A percentile compares a stretch with the other conserved stretches of the same genome.
Conservation (phyloP, 2,113 vertebrate genomes). For the Nannospalax galili region DNA sequence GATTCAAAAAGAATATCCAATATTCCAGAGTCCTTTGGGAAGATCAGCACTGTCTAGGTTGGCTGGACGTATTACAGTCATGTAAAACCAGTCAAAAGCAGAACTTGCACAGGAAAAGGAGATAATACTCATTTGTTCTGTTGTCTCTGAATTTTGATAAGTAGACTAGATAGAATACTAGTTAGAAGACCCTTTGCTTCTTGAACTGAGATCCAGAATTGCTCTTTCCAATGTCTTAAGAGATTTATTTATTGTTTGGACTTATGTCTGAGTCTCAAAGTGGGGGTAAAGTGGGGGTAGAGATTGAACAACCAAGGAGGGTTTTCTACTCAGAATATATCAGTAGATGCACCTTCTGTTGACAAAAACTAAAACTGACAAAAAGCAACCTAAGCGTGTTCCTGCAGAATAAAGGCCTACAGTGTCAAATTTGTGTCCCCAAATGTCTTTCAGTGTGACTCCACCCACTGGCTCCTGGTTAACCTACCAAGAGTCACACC, state of each 20-base stretch:
- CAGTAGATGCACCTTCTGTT: background rate
- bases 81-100: background rate
- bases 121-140: background rate
- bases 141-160: conserved; percentile 33
- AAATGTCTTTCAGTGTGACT: too few species aligned
- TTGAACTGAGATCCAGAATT: background rate
- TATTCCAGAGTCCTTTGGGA: background rate
- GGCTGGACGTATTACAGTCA: background rate
- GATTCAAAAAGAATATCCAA: background rate
- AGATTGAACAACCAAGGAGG: background rate
- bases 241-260: background rate
- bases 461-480: too few species aligned
- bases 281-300: background rate
- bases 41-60: background rate
- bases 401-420: background rate
- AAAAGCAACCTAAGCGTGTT: background rate
- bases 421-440: too few species aligned
- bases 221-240: background rate
- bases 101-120: background rate
- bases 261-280: background rate
- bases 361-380: background rate
- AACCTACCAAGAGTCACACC: too few species aligned
- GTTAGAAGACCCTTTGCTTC: background rate
- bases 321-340: background rate
- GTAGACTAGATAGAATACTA: background rate